Percentiles rank a stretch among this genome's conserved stretches.
phyloP scores from a whole-genome alignment of 2,113 vertebrate species.

The Chiloscyllium plagiosum region DNA sequence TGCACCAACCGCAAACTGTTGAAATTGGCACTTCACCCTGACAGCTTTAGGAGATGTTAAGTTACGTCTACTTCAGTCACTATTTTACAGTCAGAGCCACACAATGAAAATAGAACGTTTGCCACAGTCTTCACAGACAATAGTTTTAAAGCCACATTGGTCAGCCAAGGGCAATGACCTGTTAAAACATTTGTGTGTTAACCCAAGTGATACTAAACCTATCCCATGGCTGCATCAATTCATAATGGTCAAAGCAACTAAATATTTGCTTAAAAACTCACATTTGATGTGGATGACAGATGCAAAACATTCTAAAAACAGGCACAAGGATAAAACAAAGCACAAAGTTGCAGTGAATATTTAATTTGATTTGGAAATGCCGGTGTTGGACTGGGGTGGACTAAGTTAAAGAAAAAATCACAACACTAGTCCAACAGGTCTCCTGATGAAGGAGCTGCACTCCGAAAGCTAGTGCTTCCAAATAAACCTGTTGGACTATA shows the following conservation, averaged over 20 bases:
- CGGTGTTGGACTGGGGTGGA: too few species aligned
- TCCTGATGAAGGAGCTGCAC: too few species aligned
- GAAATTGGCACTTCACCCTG: neutral
- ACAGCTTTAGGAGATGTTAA: neutral
- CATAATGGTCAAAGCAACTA: neutral
- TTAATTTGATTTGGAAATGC: neutral
- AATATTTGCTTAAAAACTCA: neutral
- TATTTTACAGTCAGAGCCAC: neutral
- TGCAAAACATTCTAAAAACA: neutral
- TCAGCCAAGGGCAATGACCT: neutral
- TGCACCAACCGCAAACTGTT: neutral
- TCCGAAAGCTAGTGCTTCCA: neutral
- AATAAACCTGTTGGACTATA: too few species aligned
- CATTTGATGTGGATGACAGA: neutral
- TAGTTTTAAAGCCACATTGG: neutral
- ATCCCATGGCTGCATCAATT: neutral
- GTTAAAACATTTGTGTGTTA: neutral
- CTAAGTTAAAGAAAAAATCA: too few species aligned
- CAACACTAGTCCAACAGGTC: too few species aligned
- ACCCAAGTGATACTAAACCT: neutral
- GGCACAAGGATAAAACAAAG: neutral
- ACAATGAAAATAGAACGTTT: neutral
- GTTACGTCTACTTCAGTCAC: neutral
- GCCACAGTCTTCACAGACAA: neutral
- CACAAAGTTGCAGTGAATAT: neutral